These are phyloP conservation scores for Petrolisthes manimaculis DNA, from an alignment of 2,888 invertebrate species.

Conservation along the genomic window DNA sequence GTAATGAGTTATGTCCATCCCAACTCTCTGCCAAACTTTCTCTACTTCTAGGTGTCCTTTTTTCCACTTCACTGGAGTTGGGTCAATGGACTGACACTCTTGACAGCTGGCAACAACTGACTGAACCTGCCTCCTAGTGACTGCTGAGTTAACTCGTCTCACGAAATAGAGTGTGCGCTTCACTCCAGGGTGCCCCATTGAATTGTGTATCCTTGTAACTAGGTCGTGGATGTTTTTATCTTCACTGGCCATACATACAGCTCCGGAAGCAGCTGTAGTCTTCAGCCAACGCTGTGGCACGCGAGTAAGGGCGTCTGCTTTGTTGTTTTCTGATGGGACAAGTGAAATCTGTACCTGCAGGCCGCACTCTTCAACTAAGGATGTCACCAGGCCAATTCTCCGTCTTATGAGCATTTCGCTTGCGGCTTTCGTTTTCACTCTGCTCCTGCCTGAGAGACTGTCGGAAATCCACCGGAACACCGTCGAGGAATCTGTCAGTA, in stretches of 20 bases:
- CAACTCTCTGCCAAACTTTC: constrained; percentile 19
- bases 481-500: constrained; percentile 28
- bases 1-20: constrained; percentile 15
- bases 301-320: constrained; percentile 20
- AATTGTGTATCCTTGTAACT: background rate
- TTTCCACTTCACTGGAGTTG: constrained; percentile 23
- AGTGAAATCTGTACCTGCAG: constrained; percentile 13
- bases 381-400: constrained; percentile 17
- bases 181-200: background rate
- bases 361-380: constrained; percentile 21
- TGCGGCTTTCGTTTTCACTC: constrained; percentile 10
- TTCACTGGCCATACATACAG: background rate
- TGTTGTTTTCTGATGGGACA: constrained; percentile 12
- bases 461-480: constrained; percentile 32
- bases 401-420: constrained; percentile 31
- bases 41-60: constrained; percentile 24
- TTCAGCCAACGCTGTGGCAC: constrained; percentile 16
- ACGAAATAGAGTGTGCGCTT: background rate
- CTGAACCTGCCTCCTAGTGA: constrained; percentile 25
- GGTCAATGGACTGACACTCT: constrained; percentile 28
- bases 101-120: constrained; percentile 30
- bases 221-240: background rate
- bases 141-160: background rate
- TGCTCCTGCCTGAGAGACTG: constrained; percentile 13
- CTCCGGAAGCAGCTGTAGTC: too few relatives aligned